Evolutionary conservation across 2,888 invertebrate genomes (phyloP).

Genomic region (Scrobipalpa costella): DNA sequence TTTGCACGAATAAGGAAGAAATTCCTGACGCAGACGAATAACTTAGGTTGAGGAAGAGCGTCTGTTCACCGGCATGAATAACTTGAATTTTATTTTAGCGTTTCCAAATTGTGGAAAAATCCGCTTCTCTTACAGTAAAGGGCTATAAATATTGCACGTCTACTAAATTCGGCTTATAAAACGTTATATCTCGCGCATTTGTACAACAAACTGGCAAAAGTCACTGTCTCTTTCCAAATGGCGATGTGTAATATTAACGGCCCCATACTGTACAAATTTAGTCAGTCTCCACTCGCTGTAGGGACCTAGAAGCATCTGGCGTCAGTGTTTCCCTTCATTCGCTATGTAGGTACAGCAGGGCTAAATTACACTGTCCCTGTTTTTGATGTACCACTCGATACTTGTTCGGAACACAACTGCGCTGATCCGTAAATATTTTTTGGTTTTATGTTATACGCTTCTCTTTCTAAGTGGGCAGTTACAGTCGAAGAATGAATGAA

Average conservation of each 20-base stretch:
- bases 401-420: not conserved
- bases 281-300: conserved; percentile 13
- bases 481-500: no score
- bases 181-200: no score
- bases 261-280: no score
- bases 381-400: conserved; percentile 1
- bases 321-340: conserved; percentile 9
- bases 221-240: no score
- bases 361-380: conserved; percentile 16
- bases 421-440: no score
- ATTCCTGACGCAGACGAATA: not conserved
- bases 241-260: no score
- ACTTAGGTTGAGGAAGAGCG: not conserved
- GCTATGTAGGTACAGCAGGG: conserved; percentile 15
- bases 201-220: no score
- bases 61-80: not conserved
- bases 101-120: conserved; percentile 21
- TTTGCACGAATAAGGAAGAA: no score
- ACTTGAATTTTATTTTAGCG: conserved; percentile 7
- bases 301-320: conserved; percentile 20
- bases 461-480: no score
- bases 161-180: no score
- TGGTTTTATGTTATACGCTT: no score
- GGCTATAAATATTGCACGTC: no score
- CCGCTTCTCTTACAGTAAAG: conserved; percentile 18